phyloP scores from a whole-genome alignment of 2,113 vertebrate species.

The Gambusia holbrooki region DNA sequence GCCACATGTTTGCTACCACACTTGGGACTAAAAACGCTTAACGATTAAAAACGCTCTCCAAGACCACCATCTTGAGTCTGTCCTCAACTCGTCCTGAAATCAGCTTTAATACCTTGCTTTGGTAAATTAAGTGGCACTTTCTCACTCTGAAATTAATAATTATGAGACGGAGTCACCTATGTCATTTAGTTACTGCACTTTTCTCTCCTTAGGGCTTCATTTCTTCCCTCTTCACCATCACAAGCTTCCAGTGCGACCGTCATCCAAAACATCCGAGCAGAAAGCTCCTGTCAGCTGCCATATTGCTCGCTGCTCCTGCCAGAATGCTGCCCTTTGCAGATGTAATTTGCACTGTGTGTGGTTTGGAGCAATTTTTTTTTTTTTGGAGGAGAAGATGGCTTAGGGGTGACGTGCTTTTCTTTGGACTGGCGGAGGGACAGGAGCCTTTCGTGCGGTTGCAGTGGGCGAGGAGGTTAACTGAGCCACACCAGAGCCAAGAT shows the following conservation, averaged over 20 bases:
- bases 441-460: constrained; percentile 64
- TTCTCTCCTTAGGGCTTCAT: constrained; percentile 40
- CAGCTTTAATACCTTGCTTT: constrained; percentile 17
- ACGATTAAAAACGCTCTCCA: constrained; percentile 34
- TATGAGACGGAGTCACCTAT: constrained; percentile 43
- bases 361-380: constrained; percentile 29
- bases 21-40: constrained; percentile 47
- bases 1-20: constrained; percentile 65
- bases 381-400: constrained; percentile 7
- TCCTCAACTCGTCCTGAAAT: constrained; percentile 16
- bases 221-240: constrained; percentile 30
- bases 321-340: constrained; percentile 73
- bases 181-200: constrained; percentile 35
- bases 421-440: constrained; percentile 62
- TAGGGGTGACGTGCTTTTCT: constrained; percentile 43
- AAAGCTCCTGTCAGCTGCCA: constrained; percentile 66
- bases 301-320: constrained; percentile 58
- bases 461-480: constrained; percentile 79
- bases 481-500: constrained; percentile 69
- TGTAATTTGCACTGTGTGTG: constrained; percentile 40
- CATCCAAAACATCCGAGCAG: constrained; percentile 66
- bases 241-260: constrained; percentile 56
- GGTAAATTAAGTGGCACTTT: constrained; percentile 24
- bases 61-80: constrained; percentile 16
- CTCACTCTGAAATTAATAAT: constrained; percentile 54